Evolutionary conservation across 2,888 invertebrate species (phyloP).

Genomic region (Liopterus haemorrhoidalis): DNA sequence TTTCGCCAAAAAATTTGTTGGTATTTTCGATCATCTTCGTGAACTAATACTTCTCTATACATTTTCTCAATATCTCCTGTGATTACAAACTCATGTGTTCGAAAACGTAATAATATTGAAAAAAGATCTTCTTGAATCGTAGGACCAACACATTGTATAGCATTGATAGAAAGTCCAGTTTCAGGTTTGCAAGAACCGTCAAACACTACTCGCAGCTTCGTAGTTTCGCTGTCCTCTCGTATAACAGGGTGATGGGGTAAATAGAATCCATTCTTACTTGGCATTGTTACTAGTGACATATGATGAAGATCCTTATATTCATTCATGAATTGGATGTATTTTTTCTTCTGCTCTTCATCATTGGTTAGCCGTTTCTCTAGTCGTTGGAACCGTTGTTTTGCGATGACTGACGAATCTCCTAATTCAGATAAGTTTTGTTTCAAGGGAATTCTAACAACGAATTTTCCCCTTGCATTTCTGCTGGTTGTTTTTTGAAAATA

Average conservation of each 20-base stretch:
- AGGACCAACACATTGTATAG: constrained; percentile 26
- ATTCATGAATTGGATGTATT: too few relatives aligned
- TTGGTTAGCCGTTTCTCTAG: constrained; percentile 2
- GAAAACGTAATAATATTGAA: constrained; percentile 29
- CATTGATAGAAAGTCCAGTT: constrained; percentile 28
- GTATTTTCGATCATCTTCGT: constrained; percentile 20
- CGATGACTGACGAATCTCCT: constrained; percentile 1
- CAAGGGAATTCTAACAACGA: too few relatives aligned
- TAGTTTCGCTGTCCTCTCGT: constrained; percentile 30
- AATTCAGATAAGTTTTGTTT: too few relatives aligned
- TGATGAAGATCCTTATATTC: too few relatives aligned
- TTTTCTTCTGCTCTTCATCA: too few relatives aligned
- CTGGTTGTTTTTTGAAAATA: too few relatives aligned
- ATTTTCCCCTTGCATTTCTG: too few relatives aligned
- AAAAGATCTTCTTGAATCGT: constrained; percentile 30
- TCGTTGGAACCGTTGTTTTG: constrained; percentile 1
- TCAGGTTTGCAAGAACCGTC: constrained; percentile 26
- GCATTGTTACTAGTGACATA: too few relatives aligned
- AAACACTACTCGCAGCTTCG: constrained; percentile 33
- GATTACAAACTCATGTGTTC: constrained; percentile 27
- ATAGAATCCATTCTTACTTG: too few relatives aligned
- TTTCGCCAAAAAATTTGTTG: constrained; percentile 30
- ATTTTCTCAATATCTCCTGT: constrained; percentile 32
- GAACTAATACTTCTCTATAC: constrained; percentile 28
- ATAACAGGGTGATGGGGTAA: constrained; percentile 35